A percentile compares a stretch with the other conserved stretches of the same genome.
phyloP scores from a whole-genome alignment of 92 coral and sea anemone genomes.

The Actinostola sp. region DNA sequence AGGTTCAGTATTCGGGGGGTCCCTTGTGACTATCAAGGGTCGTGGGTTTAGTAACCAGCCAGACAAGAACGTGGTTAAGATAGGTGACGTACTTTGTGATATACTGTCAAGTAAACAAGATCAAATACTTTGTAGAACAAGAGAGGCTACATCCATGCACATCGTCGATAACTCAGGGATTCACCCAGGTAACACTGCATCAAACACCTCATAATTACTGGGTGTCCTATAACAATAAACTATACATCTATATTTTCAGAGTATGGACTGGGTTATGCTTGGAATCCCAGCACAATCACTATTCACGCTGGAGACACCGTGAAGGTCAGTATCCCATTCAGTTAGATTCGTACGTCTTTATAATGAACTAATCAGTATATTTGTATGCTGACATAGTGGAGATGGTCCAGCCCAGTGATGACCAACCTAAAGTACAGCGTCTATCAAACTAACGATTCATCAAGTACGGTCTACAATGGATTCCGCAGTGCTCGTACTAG shows the following conservation, averaged over 20 bases:
- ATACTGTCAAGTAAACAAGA: slow-evolving; percentile 60
- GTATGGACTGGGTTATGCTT: slow-evolving; percentile 83
- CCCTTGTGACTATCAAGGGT: slow-evolving; percentile 55
- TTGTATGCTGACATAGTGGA: slow-evolving; percentile 60
- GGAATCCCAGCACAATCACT: slow-evolving; percentile 68
- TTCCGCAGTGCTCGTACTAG: slow-evolving; percentile 68
- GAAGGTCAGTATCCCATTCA: slow-evolving; percentile 45
- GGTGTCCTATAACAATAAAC: too few relatives aligned
- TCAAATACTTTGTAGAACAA: slow-evolving; percentile 66
- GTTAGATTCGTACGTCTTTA: not conserved
- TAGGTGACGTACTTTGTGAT: slow-evolving; percentile 65
- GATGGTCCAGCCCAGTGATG: slow-evolving; percentile 70
- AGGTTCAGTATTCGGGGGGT: slow-evolving; percentile 78
- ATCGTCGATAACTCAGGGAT: slow-evolving; percentile 72
- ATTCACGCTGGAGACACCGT: slow-evolving; percentile 79
- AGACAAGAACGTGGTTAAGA: slow-evolving; percentile 42
- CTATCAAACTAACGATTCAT: slow-evolving; percentile 66
- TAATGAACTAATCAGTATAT: too few relatives aligned
- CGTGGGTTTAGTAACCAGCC: slow-evolving; percentile 67
- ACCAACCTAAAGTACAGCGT: slow-evolving; percentile 66
- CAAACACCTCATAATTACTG: too few relatives aligned
- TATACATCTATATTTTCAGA: too few relatives aligned
- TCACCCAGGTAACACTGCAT: slow-evolving; percentile 80
- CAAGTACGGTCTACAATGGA: slow-evolving; percentile 70
- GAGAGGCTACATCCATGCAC: slow-evolving; percentile 25